Evolutionary conservation across 2,888 invertebrate species (phyloP).

Genomic region (Megamerina dolium): DNA sequence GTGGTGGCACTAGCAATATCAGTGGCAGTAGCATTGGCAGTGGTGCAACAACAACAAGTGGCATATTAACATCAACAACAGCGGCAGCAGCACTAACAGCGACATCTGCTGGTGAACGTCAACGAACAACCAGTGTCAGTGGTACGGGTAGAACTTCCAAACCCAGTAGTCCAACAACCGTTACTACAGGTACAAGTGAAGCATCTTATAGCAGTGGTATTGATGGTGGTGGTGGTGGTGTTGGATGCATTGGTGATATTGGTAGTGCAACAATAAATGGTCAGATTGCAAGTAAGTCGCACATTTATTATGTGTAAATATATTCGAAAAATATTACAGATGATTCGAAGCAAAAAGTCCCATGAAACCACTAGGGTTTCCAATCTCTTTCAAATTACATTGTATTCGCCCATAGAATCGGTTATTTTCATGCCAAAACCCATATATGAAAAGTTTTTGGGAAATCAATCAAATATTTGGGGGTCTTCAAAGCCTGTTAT

Average conservation of each 20-base stretch:
- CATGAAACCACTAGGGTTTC: too few relatives aligned
- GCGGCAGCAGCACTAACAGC: slow-evolving; percentile 8
- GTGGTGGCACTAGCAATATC: slow-evolving; percentile 18
- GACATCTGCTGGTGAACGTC: not conserved
- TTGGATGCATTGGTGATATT: not conserved
- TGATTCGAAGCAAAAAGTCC: not conserved
- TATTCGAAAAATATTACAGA: not conserved
- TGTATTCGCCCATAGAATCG: too few relatives aligned
- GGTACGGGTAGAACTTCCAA: slow-evolving; percentile 20
- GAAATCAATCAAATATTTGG: too few relatives aligned
- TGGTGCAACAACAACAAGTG: not conserved
- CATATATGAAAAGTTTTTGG: too few relatives aligned
- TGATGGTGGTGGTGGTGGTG: not conserved
- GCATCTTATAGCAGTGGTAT: slow-evolving; percentile 5
- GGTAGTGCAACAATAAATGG: slow-evolving; percentile 39
- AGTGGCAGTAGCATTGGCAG: slow-evolving; percentile 17
- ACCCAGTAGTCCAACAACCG: slow-evolving; percentile 14
- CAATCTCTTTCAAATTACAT: too few relatives aligned
- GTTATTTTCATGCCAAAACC: too few relatives aligned
- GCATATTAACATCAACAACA: slow-evolving; percentile 9
- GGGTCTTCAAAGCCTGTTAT: too few relatives aligned
- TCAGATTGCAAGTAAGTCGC: slow-evolving; percentile 51
- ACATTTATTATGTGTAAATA: slow-evolving; percentile 5
- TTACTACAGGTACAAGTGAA: slow-evolving; percentile 2
- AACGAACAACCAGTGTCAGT: slow-evolving; percentile 15